Evolutionary conservation across 2,888 invertebrate species (phyloP), one percentile per base, ranked within the genome.

Genomic region (Labia minor): DNA sequence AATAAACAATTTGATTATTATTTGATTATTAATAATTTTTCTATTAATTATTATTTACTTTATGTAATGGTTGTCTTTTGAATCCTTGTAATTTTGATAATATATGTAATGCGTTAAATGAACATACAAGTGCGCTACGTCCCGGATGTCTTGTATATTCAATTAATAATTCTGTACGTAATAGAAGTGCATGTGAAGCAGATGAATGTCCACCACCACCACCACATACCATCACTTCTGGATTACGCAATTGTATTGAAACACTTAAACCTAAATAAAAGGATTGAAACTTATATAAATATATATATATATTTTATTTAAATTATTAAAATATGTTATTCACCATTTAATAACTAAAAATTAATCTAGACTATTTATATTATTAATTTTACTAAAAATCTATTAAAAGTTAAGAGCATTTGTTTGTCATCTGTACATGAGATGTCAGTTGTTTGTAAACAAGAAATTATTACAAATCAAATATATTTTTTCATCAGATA

Each of bases 171-270:
- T 89, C 89, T 0, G 86, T 82, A 71, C 88, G 83, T 8, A 90
- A 79, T 11, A 90, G 81, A 61, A 88, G 75, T 2, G 86, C 84
- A 72, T 85, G 83, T 61, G 83, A 82, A 8, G 81, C 81, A 8
- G n/a, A 11, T 8, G 49, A 49, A 8, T 6, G 26, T n/a, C 82
- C 78, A 72, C 85, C 85, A n/a, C 82, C 78, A 72, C 85, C 85
- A 0, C 88, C 86, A 74, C 88, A 85, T 72, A 91, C 81, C 77
- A 90, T 84, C 64, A 91, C 80, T 77, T 91, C 90, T 0, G 91
- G 90, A 74, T 88, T 86, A 26, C 89, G 85, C 72, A 90, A 82
- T 72, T 88, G 84, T 20, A 89, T 79, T 0, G 88, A 88, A 70
- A 91, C 78, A 1, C 88, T 85, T 21, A 89, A 77, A 63, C 86